phyloP scores from a whole-genome alignment of 2,797 vertebrate genomes.

The Sebastolobus altivelis region DNA sequence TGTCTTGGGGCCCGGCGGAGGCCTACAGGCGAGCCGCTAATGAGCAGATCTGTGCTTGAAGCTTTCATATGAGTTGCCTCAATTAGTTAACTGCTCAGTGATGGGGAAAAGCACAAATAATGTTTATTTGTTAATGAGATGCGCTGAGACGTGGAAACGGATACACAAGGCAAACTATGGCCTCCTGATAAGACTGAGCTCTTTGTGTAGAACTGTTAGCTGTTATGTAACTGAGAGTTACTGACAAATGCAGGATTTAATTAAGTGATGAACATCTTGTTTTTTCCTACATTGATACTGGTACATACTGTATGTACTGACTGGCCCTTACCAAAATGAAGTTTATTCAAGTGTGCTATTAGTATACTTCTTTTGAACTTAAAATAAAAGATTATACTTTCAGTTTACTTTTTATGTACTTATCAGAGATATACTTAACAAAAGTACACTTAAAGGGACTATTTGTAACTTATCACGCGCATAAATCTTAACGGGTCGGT shows the following conservation, averaged over 20 bases:
- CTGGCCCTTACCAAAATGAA: no score
- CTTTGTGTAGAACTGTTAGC: constrained; percentile 13
- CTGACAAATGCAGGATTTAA: background rate
- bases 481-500: no score
- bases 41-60: constrained; percentile 68
- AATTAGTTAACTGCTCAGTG: constrained; percentile 69
- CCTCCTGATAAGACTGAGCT: constrained; percentile 28
- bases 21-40: constrained; percentile 60
- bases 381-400: no score
- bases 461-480: no score
- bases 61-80: constrained; percentile 44
- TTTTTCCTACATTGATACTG: background rate
- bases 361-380: no score
- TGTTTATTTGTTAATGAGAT: constrained; percentile 63
- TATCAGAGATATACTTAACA: no score
- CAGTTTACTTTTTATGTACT: no score
- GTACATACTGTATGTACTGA: background rate
- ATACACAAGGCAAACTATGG: constrained; percentile 10
- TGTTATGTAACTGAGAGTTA: background rate
- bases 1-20: constrained; percentile 41
- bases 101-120: constrained; percentile 57
- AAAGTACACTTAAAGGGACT: no score
- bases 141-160: constrained; percentile 37
- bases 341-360: no score
- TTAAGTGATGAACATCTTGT: background rate